Evolutionary conservation across 2,797 vertebrate genomes (phyloP).

Genomic region (Saguinus oedipus): DNA sequence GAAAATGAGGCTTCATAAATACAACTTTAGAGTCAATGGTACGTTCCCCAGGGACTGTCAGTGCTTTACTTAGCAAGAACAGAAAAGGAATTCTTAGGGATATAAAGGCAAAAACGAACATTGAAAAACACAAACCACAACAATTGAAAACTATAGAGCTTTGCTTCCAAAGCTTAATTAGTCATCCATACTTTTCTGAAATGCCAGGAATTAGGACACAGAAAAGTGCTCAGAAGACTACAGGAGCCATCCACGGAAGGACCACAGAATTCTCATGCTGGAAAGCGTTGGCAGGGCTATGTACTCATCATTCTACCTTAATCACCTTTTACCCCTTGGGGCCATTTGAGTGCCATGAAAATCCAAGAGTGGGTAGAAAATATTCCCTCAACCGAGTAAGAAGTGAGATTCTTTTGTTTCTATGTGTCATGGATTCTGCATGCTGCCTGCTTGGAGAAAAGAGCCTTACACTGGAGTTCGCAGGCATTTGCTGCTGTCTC

Average conservation of each 20-base stretch:
- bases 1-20: constrained; percentile 66
- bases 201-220: not conserved
- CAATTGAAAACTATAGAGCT: not conserved
- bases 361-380: not conserved
- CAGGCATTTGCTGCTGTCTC: constrained; percentile 36
- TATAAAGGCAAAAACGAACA: constrained; percentile 17
- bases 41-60: not conserved
- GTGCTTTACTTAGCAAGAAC: constrained; percentile 36
- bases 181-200: not conserved
- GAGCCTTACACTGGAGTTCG: not conserved
- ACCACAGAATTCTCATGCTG: not conserved
- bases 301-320: not conserved
- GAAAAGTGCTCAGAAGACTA: not conserved
- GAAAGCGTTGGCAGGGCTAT: not conserved
- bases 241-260: not conserved
- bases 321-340: not conserved
- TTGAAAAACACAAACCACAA: not conserved
- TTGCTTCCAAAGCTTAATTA: not conserved
- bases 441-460: not conserved
- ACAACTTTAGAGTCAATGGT: constrained; percentile 1
- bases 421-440: not conserved
- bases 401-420: not conserved
- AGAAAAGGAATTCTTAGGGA: constrained; percentile 26
- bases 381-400: not conserved
- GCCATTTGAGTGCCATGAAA: no score